Conservation (phyloP, 2,113 vertebrate genomes). For the human (Homo sapiens) region GRCh38 chr5:3563001-3563500, state of each 20-base stretch:
- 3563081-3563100: not conserved
- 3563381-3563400: accelerated
- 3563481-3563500: not conserved
- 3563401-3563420: accelerated
- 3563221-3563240: not conserved
- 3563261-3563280: accelerated
- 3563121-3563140: not conserved
- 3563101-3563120: not conserved
- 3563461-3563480: accelerated
- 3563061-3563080: not conserved
- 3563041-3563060: not conserved
- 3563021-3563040: not conserved
- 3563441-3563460: accelerated
- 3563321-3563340: accelerated
- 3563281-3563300: too few relatives aligned
- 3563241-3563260: not conserved
- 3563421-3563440: not conserved
- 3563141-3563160: not conserved
- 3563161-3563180: not conserved
- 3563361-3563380: accelerated
- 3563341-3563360: accelerated
- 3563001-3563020: not conserved
- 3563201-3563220: not conserved
- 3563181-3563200: not conserved
- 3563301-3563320: accelerated